These are phyloP conservation scores for Haliclona indistincta DNA, from an alignment of 37 sponge, comb jelly and placozoan genomes.

Conservation along the genomic window DNA sequence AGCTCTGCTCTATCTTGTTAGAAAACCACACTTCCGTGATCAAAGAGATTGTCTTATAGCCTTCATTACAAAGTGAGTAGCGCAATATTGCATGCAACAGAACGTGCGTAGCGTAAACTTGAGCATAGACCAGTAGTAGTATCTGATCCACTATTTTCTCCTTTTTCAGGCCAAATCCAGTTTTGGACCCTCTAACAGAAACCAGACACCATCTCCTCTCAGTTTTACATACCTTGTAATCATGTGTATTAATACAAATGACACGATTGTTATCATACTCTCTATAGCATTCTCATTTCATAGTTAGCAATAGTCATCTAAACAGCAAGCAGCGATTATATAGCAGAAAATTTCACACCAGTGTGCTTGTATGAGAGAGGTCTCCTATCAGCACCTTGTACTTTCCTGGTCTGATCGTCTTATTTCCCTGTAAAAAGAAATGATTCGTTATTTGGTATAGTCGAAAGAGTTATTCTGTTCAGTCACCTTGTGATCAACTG, in stretches of 20 bases:
- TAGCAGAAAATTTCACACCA: too few species aligned
- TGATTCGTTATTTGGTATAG: too few species aligned
- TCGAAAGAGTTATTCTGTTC: too few species aligned
- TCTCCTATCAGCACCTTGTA: too few species aligned
- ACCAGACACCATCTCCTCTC: conserved; percentile 25
- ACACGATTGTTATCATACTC: too few species aligned
- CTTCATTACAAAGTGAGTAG: conserved; percentile 71
- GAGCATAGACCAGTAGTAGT: not conserved
- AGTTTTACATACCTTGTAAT: conserved; percentile 31
- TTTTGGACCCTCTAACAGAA: conserved; percentile 14
- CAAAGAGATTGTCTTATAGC: conserved; percentile 42
- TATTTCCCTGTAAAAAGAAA: too few species aligned
- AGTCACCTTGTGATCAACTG: conserved; percentile 53
- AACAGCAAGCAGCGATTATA: too few species aligned
- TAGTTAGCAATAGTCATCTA: too few species aligned
- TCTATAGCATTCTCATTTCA: too few species aligned
- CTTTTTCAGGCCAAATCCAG: conserved; percentile 25
- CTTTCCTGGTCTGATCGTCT: too few species aligned
- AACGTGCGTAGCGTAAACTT: not conserved
- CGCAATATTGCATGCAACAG: not conserved
- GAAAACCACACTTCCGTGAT: conserved; percentile 35
- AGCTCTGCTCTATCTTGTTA: conserved; percentile 34
- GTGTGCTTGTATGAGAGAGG: too few species aligned
- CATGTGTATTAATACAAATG: too few species aligned
- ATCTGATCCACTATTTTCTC: not conserved